Evolutionary conservation across 2,888 invertebrate genomes (phyloP).

Genomic region (Unio delphinus): DNA sequence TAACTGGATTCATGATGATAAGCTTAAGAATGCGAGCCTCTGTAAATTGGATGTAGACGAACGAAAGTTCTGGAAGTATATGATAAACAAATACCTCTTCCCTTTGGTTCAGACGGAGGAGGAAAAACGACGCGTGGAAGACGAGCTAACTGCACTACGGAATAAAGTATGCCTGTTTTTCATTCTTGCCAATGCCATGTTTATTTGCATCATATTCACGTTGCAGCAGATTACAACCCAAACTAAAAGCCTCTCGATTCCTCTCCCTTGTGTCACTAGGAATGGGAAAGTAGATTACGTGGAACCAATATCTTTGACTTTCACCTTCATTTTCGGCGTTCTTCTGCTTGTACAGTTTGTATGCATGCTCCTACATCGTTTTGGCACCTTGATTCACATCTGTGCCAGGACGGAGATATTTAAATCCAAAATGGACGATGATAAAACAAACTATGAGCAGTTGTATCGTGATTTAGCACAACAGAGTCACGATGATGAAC

Average conservation of each 20-base stretch:
- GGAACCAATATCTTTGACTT: constrained; percentile 7
- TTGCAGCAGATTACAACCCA: constrained; percentile 86
- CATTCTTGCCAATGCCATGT: constrained; percentile 97
- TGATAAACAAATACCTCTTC: constrained; percentile 92
- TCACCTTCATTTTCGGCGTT: constrained; percentile 6
- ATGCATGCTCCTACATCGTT: no score
- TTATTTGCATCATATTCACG: constrained; percentile 97
- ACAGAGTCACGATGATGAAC: no score
- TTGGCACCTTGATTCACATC: no score
- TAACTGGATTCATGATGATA: no score
- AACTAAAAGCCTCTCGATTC: not conserved
- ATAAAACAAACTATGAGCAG: no score
- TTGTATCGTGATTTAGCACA: no score
- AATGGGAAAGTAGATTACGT: not conserved
- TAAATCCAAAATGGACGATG: no score
- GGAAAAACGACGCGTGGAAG: constrained; percentile 69
- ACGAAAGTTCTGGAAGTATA: constrained; percentile 91
- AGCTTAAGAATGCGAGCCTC: constrained; percentile 68
- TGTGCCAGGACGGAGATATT: no score
- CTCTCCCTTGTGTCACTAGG: not conserved
- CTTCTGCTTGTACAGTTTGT: not conserved
- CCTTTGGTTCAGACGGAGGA: constrained; percentile 93
- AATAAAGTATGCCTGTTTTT: constrained; percentile 82
- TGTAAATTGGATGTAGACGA: constrained; percentile 78
- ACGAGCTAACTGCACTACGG: constrained; percentile 86